These are phyloP conservation scores for Iselma pallidipennis DNA, from an alignment of 2,888 invertebrate species.

Conservation along the genomic window DNA sequence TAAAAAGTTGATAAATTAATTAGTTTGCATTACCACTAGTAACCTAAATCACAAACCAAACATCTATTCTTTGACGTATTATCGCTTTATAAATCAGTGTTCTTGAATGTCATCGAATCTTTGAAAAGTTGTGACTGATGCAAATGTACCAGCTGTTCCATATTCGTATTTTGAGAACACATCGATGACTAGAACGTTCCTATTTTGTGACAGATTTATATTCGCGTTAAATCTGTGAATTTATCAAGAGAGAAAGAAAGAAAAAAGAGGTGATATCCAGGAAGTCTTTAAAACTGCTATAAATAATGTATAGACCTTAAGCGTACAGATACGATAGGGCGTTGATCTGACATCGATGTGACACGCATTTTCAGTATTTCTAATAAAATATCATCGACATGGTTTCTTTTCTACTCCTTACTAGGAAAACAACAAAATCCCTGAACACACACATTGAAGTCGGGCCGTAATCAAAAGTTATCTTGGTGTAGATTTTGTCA, in stretches of 20 bases:
- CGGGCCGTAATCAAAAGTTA: neutral
- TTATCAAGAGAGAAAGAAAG: too few species aligned
- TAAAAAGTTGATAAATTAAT: too few species aligned
- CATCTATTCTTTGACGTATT: too few species aligned
- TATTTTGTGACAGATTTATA: too few species aligned
- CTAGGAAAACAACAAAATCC: neutral
- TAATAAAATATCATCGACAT: constrained; percentile 23
- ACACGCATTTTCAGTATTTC: constrained; percentile 23
- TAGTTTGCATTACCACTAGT: too few species aligned
- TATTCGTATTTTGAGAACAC: too few species aligned
- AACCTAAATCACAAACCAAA: too few species aligned
- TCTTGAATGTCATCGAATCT: too few species aligned
- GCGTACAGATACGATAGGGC: constrained; percentile 14
- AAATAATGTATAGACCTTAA: constrained; percentile 19
- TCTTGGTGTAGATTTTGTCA: neutral
- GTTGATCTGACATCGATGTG: constrained; percentile 23
- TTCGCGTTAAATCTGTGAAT: too few species aligned
- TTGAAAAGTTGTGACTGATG: neutral
- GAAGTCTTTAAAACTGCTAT: constrained; percentile 2
- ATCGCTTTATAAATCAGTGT: neutral
- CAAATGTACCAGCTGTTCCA: neutral
- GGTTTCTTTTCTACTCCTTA: too few species aligned
- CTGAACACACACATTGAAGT: neutral
- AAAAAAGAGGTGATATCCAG: too few species aligned
- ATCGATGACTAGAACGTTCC: too few species aligned